These are phyloP conservation scores for Nephrotoma appendiculata DNA, from an alignment of 2,888 invertebrate species.

Conservation along the genomic window DNA sequence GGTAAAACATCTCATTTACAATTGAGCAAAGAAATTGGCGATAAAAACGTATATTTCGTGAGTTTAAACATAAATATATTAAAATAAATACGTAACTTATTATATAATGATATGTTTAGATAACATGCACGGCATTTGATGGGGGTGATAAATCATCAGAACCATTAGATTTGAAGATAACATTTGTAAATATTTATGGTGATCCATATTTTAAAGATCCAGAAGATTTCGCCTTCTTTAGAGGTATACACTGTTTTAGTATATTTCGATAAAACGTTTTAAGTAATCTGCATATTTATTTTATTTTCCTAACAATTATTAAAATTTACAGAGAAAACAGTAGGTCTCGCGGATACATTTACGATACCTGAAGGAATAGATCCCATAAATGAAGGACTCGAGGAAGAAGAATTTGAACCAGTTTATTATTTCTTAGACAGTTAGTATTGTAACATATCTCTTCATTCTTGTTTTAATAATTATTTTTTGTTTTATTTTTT, in stretches of 20 bases:
- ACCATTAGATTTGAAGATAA: slow-evolving; percentile 24
- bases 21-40: slow-evolving; percentile 12
- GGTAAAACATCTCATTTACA: slow-evolving; percentile 15
- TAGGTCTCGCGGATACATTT: slow-evolving; percentile 28
- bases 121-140: slow-evolving; percentile 36
- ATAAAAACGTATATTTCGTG: slow-evolving; percentile 13
- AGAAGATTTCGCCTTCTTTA: slow-evolving; percentile 16
- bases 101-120: slow-evolving; percentile 21
- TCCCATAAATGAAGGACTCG: slow-evolving; percentile 33
- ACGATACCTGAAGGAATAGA: slow-evolving; percentile 31
- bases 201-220: slow-evolving; percentile 31
- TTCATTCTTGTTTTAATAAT: neutral
- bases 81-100: neutral
- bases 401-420: slow-evolving; percentile 27
- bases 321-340: slow-evolving; percentile 26
- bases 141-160: slow-evolving; percentile 22
- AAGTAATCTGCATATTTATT: neutral
- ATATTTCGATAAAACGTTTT: neutral
- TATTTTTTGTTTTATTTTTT: neutral
- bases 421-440: slow-evolving; percentile 37
- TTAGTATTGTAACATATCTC: slow-evolving; percentile 15
- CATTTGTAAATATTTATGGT: slow-evolving; percentile 35
- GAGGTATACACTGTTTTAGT: slow-evolving; percentile 14
- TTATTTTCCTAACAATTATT: neutral
- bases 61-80: slow-evolving; percentile 4